phyloP scores from a whole-genome alignment of 1,140 invertebrate species.

The Vanessa atalanta region DNA sequence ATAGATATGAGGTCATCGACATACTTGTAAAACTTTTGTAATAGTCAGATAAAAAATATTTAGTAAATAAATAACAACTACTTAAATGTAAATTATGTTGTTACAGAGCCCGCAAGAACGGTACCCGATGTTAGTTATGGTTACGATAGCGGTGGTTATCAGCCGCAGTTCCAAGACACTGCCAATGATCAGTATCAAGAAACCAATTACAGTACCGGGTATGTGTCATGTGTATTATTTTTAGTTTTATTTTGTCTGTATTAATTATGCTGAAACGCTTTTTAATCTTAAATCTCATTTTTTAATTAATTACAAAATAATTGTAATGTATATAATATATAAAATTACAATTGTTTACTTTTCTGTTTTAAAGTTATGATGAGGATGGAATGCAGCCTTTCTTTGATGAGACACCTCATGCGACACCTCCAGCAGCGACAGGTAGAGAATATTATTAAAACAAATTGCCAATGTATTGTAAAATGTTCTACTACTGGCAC shows the following conservation, averaged over 20 bases:
- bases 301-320: no score
- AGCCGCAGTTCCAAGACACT: slow-evolving; percentile 63
- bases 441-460: slow-evolving; percentile 41
- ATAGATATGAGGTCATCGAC: no score
- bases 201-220: slow-evolving; percentile 71
- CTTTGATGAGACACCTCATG: slow-evolving; percentile 76
- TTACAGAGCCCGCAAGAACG: slow-evolving; percentile 63
- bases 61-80: no score
- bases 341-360: not conserved
- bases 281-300: no score
- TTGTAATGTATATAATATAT: no score
- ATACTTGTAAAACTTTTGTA: no score
- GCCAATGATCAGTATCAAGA: slow-evolving; percentile 63
- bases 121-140: slow-evolving; percentile 62
- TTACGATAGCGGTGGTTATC: slow-evolving; percentile 61
- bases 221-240: slow-evolving; percentile 11
- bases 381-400: slow-evolving; percentile 77
- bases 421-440: slow-evolving; percentile 70
- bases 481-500: no score
- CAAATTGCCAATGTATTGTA: no score
- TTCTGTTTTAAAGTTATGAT: slow-evolving; percentile 56
- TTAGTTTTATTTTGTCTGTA: no score
- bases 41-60: no score
- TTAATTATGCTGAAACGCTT: no score
- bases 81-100: not conserved